phyloP scores from a whole-genome alignment of 2,113 vertebrate species.

The Ibidorhyncha struthersii region DNA sequence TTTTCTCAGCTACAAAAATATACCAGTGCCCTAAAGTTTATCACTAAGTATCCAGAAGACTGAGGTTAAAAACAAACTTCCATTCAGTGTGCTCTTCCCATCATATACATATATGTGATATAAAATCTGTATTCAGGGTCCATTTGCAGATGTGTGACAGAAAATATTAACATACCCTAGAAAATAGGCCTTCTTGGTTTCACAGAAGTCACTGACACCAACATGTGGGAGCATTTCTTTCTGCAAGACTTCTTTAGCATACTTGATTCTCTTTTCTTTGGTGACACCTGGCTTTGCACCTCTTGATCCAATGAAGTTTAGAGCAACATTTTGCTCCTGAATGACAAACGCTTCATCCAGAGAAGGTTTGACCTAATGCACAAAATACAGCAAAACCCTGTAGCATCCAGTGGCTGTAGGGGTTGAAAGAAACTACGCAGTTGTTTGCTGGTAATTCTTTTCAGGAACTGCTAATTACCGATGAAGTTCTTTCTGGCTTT shows the following conservation, averaged over 20 bases:
- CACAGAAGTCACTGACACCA: conserved; percentile 98
- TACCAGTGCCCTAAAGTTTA: background rate
- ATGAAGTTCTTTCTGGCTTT: background rate
- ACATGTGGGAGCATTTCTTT: conserved; percentile 98
- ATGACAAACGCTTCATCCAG: conserved; percentile 98
- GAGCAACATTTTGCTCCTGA: conserved; percentile 96
- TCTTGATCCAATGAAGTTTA: conserved; percentile 98
- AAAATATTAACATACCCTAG: conserved; percentile 83
- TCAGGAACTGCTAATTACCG: background rate
- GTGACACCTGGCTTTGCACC: conserved; percentile 99
- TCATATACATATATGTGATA: background rate
- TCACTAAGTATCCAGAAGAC: background rate
- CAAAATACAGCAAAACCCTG: background rate
- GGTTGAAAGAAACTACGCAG: background rate
- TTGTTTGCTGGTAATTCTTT: background rate
- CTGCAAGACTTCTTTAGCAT: conserved; percentile 97
- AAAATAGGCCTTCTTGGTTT: conserved; percentile 99
- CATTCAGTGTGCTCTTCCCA: background rate
- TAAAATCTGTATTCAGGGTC: background rate
- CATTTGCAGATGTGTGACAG: background rate
- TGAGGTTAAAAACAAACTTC: background rate
- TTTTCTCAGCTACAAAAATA: background rate
- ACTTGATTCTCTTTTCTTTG: conserved; percentile 97
- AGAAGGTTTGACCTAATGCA: conserved; percentile 90
- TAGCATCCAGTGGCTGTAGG: background rate